Conservation (phyloP, 2,797 vertebrate genomes). For the Rhabdomys pumilio region DNA sequence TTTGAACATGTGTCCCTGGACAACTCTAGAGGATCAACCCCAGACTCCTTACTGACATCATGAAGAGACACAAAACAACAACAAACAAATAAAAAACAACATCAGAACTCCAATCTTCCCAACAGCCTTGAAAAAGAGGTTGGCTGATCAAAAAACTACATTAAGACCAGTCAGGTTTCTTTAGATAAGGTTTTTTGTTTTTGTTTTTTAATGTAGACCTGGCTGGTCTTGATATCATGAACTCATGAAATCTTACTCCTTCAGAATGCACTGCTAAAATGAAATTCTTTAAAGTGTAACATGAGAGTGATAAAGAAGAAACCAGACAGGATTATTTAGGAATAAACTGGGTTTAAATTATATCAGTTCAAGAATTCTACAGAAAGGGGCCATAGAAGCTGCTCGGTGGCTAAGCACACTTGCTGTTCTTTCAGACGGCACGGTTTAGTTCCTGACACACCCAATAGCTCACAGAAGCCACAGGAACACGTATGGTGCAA, state of each 20-base stretch:
- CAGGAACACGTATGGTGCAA: not conserved
- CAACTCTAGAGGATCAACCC: not conserved
- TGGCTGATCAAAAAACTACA: not conserved
- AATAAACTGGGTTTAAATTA: constrained; percentile 22
- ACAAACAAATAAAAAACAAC: not conserved
- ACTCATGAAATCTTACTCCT: not conserved
- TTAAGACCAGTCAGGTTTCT: not conserved
- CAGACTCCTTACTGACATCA: not conserved
- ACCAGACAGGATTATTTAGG: not conserved
- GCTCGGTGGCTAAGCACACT: not conserved
- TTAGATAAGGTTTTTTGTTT: not conserved
- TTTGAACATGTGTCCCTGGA: not conserved
- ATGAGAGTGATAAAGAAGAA: not conserved
- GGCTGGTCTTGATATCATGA: not conserved
- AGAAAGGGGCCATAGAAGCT: not conserved
- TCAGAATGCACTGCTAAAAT: not conserved
- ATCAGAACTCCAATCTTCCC: not conserved
- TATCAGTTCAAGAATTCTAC: constrained; percentile 8
- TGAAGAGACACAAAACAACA: too few relatives aligned
- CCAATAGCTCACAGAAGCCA: too few relatives aligned
- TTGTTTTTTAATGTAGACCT: not conserved
- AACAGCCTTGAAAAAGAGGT: not conserved
- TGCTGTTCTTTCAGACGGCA: not conserved
- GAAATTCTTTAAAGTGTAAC: constrained; percentile 16
- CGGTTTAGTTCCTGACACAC: not conserved